Evolutionary conservation across 2,888 invertebrate species (phyloP), one percentile per base, ranked within the genome.

Genomic region (Pilophorus perplexus): DNA sequence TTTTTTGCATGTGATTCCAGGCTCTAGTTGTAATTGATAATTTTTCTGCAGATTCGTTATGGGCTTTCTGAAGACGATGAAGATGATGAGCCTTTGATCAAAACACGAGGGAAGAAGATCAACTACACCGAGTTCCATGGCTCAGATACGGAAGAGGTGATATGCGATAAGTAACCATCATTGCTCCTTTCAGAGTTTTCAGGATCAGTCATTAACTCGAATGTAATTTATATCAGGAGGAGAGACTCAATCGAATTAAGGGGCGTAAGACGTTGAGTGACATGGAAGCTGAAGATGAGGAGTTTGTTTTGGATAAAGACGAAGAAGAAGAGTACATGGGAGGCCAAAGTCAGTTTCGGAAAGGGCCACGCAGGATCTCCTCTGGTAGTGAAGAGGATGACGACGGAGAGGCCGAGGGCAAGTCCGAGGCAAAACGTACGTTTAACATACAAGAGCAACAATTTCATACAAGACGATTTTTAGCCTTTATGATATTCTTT

Each of bases 61-160:
- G 66, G 66, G 2, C 38, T 66, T n/a, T 66, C 66, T 28, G 66
- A 59, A 22, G 75, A 75, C 22, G 82, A 83, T 75, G n/a, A n/a
- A n/a, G 84, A 84, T 73, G 82, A 83, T 78, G 81, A 82, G 40
- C 80, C 84, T 67, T 81, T 84, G 59, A 81, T 87, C 73, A 79
- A 88, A 71, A 89, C 89, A 0, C 77, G 89, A 4, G 89, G 88
- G 70, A 82, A 83, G 72, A 86, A 86, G 77, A 87, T 88, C 69
- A 85, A 87, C 75, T 90, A 90, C 74, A 85, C 88, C 2, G 91
- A 90, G 77, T 84, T 83, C 74, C 81, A 86, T 59, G 86, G 85
- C 70, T 86, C 88, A 5, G 89, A 89, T 75, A 87, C 85, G 54
- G 89, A 86, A 74, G 88, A 86, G 76, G 87, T 86, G 74, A 80